Percentiles rank a stretch among this genome's conserved stretches.
Evolutionary conservation across 1,140 invertebrate genomes (phyloP).

Genomic region (Hydropsyche tenuis): DNA sequence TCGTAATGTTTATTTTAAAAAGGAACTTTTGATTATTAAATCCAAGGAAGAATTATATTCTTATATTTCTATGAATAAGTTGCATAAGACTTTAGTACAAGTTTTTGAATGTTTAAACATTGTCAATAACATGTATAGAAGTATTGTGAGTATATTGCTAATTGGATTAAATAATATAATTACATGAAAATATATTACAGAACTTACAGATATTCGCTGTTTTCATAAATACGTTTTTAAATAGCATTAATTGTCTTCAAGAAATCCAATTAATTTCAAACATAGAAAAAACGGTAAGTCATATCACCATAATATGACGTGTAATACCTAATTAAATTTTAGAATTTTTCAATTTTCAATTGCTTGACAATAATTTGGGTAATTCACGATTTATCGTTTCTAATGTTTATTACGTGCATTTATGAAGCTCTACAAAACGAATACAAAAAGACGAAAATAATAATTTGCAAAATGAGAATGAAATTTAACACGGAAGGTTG

Average conservation of each 20-base stretch:
- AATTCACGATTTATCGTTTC: not conserved
- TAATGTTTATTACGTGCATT: not conserved
- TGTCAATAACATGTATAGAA: not conserved
- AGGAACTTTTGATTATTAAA: not conserved
- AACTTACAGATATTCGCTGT: no score
- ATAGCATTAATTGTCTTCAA: no score
- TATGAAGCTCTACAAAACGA: not conserved
- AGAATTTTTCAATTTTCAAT: not conserved
- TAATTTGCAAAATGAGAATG: not conserved
- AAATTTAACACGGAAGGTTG: not conserved
- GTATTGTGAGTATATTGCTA: not conserved
- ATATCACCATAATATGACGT: no score
- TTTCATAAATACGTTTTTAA: no score
- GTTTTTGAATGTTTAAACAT: not conserved
- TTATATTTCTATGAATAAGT: not conserved
- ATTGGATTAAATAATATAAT: no score
- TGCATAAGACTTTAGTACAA: not conserved
- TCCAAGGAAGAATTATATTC: not conserved
- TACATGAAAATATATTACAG: no score
- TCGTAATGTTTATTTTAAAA: no score
- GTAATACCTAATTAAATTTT: not conserved
- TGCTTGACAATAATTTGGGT: not conserved
- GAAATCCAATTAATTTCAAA: no score
- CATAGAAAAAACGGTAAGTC: no score
- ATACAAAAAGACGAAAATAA: not conserved